Percentiles rank a stretch among this genome's conserved stretches.
These are phyloP conservation scores for Pantherophis alleghaniensis DNA, from an alignment of 2,797 vertebrate genomes.

Conservation along the genomic window DNA sequence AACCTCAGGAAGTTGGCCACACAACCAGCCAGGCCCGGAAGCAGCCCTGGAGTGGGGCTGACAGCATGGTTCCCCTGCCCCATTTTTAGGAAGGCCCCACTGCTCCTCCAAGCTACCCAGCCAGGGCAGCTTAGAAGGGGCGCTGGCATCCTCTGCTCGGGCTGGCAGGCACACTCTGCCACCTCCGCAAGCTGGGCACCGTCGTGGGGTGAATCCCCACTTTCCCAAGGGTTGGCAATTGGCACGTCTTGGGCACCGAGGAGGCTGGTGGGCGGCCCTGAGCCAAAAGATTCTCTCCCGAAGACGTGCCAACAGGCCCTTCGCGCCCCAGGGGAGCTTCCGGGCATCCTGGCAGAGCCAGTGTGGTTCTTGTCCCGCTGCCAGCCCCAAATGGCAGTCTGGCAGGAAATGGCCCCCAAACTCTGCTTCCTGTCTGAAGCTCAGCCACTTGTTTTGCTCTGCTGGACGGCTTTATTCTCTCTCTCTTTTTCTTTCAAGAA, in stretches of 20 bases:
- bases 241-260: background rate
- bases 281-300: background rate
- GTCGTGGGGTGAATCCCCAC: background rate
- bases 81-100: background rate
- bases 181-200: background rate
- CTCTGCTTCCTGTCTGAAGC: constrained; percentile 21
- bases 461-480: background rate
- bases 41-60: background rate
- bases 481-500: background rate
- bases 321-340: background rate
- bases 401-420: background rate
- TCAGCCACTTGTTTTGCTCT: background rate
- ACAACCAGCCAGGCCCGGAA: background rate
- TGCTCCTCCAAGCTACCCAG: background rate
- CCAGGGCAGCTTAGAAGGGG: background rate
- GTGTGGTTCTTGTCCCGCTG: background rate
- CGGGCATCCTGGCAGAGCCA: background rate
- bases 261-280: background rate
- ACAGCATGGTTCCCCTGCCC: background rate
- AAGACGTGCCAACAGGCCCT: background rate
- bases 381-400: background rate
- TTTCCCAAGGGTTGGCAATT: background rate
- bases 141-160: background rate
- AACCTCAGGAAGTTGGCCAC: constrained; percentile 4
- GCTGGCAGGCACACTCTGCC: background rate